phyloP scores from a whole-genome alignment of 2,113 vertebrate species.

The Oncorhynchus gorbuscha region DNA sequence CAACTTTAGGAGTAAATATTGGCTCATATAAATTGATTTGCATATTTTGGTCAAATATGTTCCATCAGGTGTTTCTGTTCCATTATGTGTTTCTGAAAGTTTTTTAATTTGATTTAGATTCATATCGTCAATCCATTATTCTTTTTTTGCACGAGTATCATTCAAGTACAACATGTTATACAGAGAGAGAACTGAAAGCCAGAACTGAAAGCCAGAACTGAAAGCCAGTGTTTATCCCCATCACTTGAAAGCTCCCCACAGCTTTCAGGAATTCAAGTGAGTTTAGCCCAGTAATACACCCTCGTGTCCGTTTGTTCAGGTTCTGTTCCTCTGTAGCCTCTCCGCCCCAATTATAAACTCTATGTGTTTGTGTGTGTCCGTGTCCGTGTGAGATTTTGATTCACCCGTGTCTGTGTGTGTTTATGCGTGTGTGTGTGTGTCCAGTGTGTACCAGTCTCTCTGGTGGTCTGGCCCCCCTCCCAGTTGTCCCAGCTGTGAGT shows the following conservation, averaged over 20 bases:
- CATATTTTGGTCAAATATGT: too few species aligned
- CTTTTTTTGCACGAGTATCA: not conserved
- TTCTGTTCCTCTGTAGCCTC: conserved; percentile 60
- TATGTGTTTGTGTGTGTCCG: conserved; percentile 29
- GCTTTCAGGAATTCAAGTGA: conserved; percentile 51
- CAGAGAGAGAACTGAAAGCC: not conserved
- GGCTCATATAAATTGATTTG: too few species aligned
- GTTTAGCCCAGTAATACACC: conserved; percentile 54
- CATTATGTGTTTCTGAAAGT: not conserved
- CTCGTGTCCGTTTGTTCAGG: conserved; percentile 64
- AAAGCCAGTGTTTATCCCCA: not conserved
- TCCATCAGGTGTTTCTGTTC: too few species aligned
- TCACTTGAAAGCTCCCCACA: conserved; percentile 27
- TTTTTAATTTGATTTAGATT: not conserved
- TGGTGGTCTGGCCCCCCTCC: conserved; percentile 21
- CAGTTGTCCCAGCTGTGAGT: conserved; percentile 48
- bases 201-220: not conserved
- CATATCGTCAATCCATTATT: not conserved
- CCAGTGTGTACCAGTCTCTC: conserved; percentile 3
- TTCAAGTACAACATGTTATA: not conserved
- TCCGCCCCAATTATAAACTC: conserved; percentile 67
- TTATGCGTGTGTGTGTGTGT: conserved; percentile 9
- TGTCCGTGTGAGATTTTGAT: conserved; percentile 14
- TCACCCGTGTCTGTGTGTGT: conserved; percentile 6
- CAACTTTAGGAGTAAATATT: too few species aligned